Conservation (phyloP, 2,113 vertebrate genomes). For the Trichomycterus rosablanca region DNA sequence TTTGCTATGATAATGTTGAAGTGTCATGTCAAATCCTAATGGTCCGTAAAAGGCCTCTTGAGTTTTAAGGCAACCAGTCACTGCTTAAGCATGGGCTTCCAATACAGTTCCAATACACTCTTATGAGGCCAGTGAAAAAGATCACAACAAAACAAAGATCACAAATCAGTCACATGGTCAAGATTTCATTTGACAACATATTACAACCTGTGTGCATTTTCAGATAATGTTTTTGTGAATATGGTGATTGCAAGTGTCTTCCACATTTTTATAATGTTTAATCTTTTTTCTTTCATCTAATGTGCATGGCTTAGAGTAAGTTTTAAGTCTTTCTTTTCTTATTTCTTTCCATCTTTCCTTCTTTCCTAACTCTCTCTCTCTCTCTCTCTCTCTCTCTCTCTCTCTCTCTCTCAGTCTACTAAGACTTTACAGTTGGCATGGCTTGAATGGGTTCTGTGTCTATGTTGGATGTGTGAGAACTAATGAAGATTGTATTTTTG, state of each 20-base stretch:
- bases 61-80: conserved; percentile 27
- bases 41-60: neutral
- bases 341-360: neutral
- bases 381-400: neutral
- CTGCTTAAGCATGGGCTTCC: neutral
- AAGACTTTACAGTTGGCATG: neutral
- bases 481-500: neutral
- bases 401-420: neutral
- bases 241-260: neutral
- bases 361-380: neutral
- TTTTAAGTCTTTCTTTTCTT: neutral
- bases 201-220: no score
- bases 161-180: neutral
- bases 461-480: neutral
- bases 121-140: conserved; percentile 15
- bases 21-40: neutral
- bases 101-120: neutral
- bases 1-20: conserved; percentile 8
- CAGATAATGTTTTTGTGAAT: neutral
- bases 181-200: neutral
- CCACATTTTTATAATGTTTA: neutral
- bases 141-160: conserved; percentile 3
- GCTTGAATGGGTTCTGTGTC: neutral
- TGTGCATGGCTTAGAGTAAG: no score
- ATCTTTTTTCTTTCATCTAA: neutral